Evolutionary conservation across 2,797 vertebrate species (phyloP).

Genomic region (Liparis tanakae): DNA sequence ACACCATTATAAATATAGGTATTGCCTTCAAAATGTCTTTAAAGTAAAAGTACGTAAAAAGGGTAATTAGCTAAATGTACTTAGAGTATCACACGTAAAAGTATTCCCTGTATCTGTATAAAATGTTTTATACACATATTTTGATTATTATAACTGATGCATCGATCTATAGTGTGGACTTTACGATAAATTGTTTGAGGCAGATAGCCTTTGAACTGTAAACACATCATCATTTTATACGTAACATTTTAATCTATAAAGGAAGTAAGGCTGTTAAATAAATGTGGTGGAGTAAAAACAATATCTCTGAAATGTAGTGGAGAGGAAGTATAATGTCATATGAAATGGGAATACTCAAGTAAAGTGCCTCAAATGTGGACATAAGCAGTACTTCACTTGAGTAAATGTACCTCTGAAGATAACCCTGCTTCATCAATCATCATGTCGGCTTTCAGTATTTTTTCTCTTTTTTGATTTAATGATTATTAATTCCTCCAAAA

Average conservation of each 20-base stretch:
- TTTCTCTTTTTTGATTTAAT: neutral
- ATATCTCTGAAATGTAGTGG: neutral
- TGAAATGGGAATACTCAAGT: neutral
- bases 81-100: neutral
- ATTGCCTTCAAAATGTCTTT: neutral
- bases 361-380: constrained; percentile 8
- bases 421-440: neutral
- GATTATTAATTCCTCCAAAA: neutral
- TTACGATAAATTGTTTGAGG: neutral
- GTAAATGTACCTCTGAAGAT: constrained; percentile 9
- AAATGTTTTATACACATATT: neutral
- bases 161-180: neutral
- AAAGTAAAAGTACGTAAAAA: neutral
- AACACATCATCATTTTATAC: neutral
- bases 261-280: neutral
- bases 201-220: neutral
- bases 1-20: neutral
- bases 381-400: neutral
- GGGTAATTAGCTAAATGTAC: neutral
- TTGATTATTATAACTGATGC: neutral
- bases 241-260: neutral
- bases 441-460: neutral
- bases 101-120: neutral
- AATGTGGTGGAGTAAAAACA: neutral
- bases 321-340: neutral